Base-by-base conservation (phyloP, 1,140 invertebrate species). In the Magallana ariakensis region DNA sequence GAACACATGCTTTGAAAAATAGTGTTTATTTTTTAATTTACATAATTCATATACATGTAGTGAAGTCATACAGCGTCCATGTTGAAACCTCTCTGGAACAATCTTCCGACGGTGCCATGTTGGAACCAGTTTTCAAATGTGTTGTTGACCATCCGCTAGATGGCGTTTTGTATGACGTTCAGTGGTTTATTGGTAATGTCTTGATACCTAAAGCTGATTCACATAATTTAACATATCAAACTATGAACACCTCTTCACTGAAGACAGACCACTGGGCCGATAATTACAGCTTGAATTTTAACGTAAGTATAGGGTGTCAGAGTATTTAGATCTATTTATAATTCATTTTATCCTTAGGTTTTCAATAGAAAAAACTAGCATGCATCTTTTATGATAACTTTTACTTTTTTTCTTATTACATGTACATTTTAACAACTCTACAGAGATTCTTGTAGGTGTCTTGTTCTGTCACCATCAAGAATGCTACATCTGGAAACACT, bases 101-200 rank as follows among this genome's bases (percentile, higher is more conserved):
- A 26, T 33, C 66, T 33, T 75, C 22, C 5, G 66, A 75, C 22
- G 22, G 66, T 26, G 13, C 33, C 8, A 75, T 75, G 9, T 10
- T 75, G 15, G 66, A 75, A 75, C 66, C 66, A 75, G 66, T 75
- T 26, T 75, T 75, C 66, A 9, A 26, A 22, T 75, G 66, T 75
- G 22, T 75, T 13, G 22, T 13, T 13, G 13, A 75, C 22, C 22
- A 19, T 26, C 22, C 33, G 22, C 22, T 4, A 75, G 3, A 75
- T 75, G 66, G 33, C 0, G 19, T 26, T 26, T 33, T 75, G 15
- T 75, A 75, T 75, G 66, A 75, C 22, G 66, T 75, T 75, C 66
- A 75, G 7, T 75, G 66, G 66, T 75, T 75, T 8, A 75, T 75
- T 26, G 15, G 33, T 26, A 75, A 75, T 75, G 22, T 33, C 22